These are phyloP conservation scores for Trididemnum miniatum DNA, from an alignment of 23 tunicate genomes.

Conservation along the genomic window DNA sequence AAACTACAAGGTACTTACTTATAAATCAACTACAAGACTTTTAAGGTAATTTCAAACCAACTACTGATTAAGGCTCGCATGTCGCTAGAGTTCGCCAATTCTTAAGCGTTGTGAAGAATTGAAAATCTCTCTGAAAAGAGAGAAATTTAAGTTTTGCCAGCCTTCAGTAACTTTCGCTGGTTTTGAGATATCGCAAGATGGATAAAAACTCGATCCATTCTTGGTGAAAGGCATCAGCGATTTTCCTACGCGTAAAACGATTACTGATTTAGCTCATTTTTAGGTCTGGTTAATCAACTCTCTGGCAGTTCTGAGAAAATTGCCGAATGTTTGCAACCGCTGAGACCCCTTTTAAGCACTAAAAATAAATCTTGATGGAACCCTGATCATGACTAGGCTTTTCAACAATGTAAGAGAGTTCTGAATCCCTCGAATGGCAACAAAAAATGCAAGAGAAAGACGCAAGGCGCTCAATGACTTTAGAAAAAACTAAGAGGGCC, in stretches of 20 bases:
- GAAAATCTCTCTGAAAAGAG: not conserved
- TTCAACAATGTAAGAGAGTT: not conserved
- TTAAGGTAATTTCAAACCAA: no score
- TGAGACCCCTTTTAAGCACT: constrained; percentile 18
- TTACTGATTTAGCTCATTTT: constrained; percentile 22
- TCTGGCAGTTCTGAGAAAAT: not conserved
- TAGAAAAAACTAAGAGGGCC: not conserved
- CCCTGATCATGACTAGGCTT: not conserved
- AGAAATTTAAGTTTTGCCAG: constrained; percentile 7
- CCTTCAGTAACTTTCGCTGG: constrained; percentile 11
- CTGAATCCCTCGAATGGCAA: not conserved
- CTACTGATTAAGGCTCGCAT: no score
- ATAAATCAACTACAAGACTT: no score
- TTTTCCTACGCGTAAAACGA: not conserved
- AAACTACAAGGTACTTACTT: no score
- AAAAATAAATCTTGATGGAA: not conserved
- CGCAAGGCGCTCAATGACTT: not conserved
- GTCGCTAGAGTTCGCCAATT: constrained; percentile 1
- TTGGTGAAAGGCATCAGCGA: not conserved
- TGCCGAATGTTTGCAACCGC: constrained; percentile 13
- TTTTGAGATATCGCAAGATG: not conserved
- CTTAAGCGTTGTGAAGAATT: not conserved
- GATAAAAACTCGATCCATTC: not conserved
- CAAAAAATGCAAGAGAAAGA: not conserved
- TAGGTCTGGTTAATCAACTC: constrained; percentile 13